Base-by-base conservation (phyloP, 30 jellyfish, hydroid and myxozoan genomes). In the Morbakka virulenta region DNA sequence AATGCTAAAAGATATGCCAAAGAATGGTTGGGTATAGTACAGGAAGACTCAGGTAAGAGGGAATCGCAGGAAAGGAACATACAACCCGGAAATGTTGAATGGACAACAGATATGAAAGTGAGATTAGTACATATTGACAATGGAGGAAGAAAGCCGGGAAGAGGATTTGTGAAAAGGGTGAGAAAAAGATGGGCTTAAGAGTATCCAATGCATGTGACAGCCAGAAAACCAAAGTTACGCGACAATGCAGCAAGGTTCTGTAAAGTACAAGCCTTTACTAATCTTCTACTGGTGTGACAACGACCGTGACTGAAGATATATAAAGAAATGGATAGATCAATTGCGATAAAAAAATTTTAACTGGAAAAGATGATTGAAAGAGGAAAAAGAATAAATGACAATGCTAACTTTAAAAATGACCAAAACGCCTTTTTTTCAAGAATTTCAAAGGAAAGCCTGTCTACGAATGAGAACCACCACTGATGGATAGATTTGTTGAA, bases 301-400 rank as follows among this genome's bases (percentile, higher is more conserved):
- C n/a, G n/a, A n/a, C n/a, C n/a, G n/a, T n/a, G n/a, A n/a, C 67
- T 30, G 80, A 50, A 72, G 35, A 1, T 48, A 24, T 13, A 72
- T 35, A 25, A 78, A 72, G 24, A 27, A 72, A 72, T 41, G 82
- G 63, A 21, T 36, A 17, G 84, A 72, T 48, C 29, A 36, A 41
- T 30, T 27, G 4, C 32, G 62, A 28, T 12, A n/a, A n/a, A n/a
- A 47, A 11, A 47, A 47, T 11, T 17, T 11, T 4, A 25, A 17
- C 35, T 17, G 35, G 71, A 11, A 25, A 41, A 41, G 57, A 41
- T 41, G 17, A 17, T 41, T 17, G 57, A 41, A 41, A 67, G 69
- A 67, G 68, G 80, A 23, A 67, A 67, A 31, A 67, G 80, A 35
- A 67, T 34, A 50, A 72, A 36, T 35, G 82, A 36, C 51, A 14